Evolutionary conservation across 2,113 vertebrate species (phyloP).

Genomic region (Cettia cetti): DNA sequence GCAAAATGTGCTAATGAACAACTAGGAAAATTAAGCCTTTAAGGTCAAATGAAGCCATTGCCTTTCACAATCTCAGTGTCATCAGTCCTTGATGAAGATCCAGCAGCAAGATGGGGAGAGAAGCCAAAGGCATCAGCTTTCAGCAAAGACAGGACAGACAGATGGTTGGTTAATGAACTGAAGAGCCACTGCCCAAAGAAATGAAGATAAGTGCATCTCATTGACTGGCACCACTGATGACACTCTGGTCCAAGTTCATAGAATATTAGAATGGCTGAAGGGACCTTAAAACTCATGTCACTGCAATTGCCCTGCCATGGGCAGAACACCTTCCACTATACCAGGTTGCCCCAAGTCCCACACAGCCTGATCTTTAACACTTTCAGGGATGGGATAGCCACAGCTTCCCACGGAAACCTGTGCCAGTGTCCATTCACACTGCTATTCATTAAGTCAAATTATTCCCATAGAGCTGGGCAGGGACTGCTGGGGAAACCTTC

Average conservation of each 20-base stretch:
- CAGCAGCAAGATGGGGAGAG: background rate
- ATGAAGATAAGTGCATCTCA: background rate
- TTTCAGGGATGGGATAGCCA: background rate
- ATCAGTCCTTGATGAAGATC: background rate
- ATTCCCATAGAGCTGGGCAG: background rate
- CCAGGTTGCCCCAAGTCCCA: background rate
- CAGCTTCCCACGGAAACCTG: background rate
- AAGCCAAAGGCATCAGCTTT: background rate
- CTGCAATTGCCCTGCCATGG: background rate
- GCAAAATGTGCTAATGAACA: background rate
- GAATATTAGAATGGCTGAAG: background rate
- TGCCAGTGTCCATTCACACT: background rate
- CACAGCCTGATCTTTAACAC: background rate
- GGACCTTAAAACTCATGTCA: background rate
- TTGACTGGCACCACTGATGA: background rate
- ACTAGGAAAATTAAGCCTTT: background rate
- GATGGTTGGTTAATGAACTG: background rate
- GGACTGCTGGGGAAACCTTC: background rate
- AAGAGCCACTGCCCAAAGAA: background rate
- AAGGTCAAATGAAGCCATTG: background rate
- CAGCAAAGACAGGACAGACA: background rate
- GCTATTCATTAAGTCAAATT: background rate
- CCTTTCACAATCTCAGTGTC: background rate
- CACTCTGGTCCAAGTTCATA: background rate
- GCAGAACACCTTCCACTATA: background rate